phyloP scores from a whole-genome alignment of 1,140 invertebrate species.

The Drosophila takahashii region DNA sequence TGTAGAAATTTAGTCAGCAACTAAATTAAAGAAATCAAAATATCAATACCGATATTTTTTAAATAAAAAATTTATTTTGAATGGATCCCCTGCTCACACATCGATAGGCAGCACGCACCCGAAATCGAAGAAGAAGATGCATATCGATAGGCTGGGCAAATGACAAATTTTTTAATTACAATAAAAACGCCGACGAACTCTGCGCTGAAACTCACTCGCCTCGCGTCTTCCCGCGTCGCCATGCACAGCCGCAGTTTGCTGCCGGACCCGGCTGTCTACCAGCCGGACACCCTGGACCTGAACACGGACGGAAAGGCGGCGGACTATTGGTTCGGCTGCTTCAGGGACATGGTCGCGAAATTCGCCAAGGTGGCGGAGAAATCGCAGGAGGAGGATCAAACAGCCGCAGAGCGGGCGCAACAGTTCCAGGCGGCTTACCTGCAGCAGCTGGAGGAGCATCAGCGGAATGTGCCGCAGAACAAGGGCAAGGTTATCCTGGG shows the following conservation, averaged over 20 bases:
- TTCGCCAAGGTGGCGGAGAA: constrained; percentile 91
- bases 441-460: constrained; percentile 90
- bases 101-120: too few species aligned
- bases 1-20: too few species aligned
- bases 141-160: too few species aligned
- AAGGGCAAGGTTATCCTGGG: constrained; percentile 84
- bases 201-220: constrained; percentile 32
- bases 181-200: constrained; percentile 35
- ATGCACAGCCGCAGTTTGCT: constrained; percentile 83
- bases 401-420: constrained; percentile 91
- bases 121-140: too few species aligned
- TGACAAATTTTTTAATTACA: too few species aligned
- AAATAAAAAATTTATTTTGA: too few species aligned
- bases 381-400: constrained; percentile 90
- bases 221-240: constrained; percentile 37
- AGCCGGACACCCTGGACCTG: constrained; percentile 95
- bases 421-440: constrained; percentile 94
- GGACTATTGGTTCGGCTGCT: constrained; percentile 96
- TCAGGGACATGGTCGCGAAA: constrained; percentile 92
- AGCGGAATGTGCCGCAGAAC: constrained; percentile 89
- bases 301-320: constrained; percentile 93
- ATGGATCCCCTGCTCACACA: too few species aligned
- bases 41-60: too few species aligned
- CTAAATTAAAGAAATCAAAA: too few species aligned
- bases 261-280: constrained; percentile 87